Base-by-base conservation (phyloP, 1,140 invertebrate species). In the Araneus ventricosus region DNA sequence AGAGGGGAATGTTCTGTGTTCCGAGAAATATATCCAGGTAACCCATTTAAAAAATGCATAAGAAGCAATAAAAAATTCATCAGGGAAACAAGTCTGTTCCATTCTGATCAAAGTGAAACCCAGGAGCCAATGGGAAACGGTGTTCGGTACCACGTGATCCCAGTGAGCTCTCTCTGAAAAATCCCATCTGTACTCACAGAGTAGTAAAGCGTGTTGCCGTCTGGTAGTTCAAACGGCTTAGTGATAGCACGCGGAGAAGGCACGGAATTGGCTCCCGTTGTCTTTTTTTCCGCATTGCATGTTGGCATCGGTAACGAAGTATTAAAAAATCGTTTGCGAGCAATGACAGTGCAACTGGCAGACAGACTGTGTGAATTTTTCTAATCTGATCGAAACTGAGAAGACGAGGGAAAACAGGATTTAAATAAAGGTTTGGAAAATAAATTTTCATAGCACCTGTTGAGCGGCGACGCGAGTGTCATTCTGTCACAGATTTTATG, bases 31-130 rank as follows among this genome's bases (percentile, higher is more conserved):
- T 75, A 75, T 75, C 45, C 52, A 90, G 88, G 88, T 90, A 90
- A 90, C 39, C 70, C 52, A 90, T 90, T 80, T 90, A 90, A 90
- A 90, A 88, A 90, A 90, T 79, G 39, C 70, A 90, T 90, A 80
- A 90, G 75, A 80, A 57, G 70, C 39, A 30, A 90, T 90, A 90
- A 90, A 90, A 90, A 90, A 90, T 90, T 90, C 88, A 90, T 80
- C 70, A 80, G 70, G 52, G 30, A 79, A 90, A 90, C 88, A 80
- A 90, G 45, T 80, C 70, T 61, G 45, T 88, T 67, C 52, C n/a
- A 7, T 88, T 20, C n/a, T 37, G 70, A 80, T 80, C 67, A 90
- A 80, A 80, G 67, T 30, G 70, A 90, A 80, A 80, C 88, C 30
- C n/a, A 61, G 67, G 59, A 80, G 41, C 67, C 41, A 80, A 90